Base-by-base conservation (phyloP, 2,888 invertebrate species). In the Furcula furcula region DNA sequence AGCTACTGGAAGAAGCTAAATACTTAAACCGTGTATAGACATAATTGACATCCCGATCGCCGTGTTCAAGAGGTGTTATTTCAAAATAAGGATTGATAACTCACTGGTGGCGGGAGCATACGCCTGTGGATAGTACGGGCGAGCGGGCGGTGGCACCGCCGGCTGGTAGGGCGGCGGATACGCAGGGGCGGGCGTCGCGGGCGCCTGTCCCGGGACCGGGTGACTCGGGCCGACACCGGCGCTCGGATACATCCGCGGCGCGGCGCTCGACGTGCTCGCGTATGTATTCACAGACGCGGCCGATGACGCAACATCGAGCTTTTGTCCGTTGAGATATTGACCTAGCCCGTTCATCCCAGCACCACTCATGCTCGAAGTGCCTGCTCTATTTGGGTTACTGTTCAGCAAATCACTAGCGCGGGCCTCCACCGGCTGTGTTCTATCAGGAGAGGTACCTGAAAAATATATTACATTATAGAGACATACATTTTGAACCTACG, bases 71-170 rank as follows among this genome's bases (percentile, higher is more conserved):
- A n/a, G n/a, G n/a, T n/a, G n/a, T n/a, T n/a, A n/a, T n/a, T n/a
- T n/a, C n/a, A n/a, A n/a, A n/a, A n/a, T n/a, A n/a, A n/a, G n/a
- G n/a, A n/a, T n/a, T 9, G 6, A 38, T 10, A 10, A 56, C 64
- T 56, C 45, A 63, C 64, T 31, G 18, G 41, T 3, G 7, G 30
- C n/a, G 2, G 54, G 10, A 7, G 32, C 25, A 20, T 47, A 47
- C 4, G 32, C 7, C 22, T 43, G 61, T 4, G 38, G 29, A 31
- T 50, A 55, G 29, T 48, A 57, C 4, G 45, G 44, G 4, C 56
- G 36, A 21, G 14, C 25, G n/a, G 55, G 65, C n/a, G 62, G 65
- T 7, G 53, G 57, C 3, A 50, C 36, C 7, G 42, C 37, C 2
- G 54, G 42, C 16, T 58, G 58, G 28, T 40, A 62, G 2, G 42